Conservation (phyloP, 30 jellyfish, hydroid and myxozoan species). For the Chrysaora quinquecirrha region DNA sequence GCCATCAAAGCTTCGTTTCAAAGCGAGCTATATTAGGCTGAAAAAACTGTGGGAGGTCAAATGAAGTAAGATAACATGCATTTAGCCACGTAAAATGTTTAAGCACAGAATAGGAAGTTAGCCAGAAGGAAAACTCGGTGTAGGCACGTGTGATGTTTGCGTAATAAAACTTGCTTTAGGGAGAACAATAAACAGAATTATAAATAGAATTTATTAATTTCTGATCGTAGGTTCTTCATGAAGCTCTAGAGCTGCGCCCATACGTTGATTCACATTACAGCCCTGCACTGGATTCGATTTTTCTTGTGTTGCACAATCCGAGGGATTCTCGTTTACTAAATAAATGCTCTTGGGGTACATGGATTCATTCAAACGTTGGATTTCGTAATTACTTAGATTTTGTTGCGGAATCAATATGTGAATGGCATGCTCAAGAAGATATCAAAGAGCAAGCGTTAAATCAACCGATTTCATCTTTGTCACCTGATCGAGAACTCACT, state of each 20-base stretch:
- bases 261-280: constrained; percentile 67
- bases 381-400: constrained; percentile 77
- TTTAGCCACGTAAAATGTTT: no score
- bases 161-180: background rate
- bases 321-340: constrained; percentile 31
- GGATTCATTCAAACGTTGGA: constrained; percentile 97
- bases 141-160: background rate
- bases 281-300: constrained; percentile 49
- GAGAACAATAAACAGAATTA: background rate
- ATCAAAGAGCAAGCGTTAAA: constrained; percentile 41
- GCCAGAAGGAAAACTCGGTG: background rate
- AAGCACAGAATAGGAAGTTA: background rate
- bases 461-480: constrained; percentile 28
- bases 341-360: constrained; percentile 58
- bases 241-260: constrained; percentile 71
- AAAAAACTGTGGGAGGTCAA: no score
- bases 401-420: constrained; percentile 65
- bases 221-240: constrained; percentile 62
- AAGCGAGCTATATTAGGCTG: no score
- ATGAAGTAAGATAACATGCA: no score
- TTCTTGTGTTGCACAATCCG: constrained; percentile 84
- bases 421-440: constrained; percentile 80
- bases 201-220: background rate
- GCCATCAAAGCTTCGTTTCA: no score
- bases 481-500: constrained; percentile 68